phyloP scores from a whole-genome alignment of 2,888 invertebrate species.

The Lithophane socia region DNA sequence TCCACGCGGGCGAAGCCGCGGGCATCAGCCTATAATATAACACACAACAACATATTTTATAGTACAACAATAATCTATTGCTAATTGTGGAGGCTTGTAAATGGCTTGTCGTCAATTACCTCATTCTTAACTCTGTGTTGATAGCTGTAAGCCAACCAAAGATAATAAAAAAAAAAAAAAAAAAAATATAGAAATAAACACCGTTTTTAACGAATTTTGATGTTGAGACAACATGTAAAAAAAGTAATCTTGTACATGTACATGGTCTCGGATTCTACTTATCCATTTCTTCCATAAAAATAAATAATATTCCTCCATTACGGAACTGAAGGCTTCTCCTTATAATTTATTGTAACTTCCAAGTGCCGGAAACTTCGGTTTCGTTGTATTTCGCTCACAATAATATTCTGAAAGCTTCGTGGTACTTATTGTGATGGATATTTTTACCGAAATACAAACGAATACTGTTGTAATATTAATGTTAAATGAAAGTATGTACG shows the following conservation, averaged over 20 bases:
- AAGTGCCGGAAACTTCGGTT: conserved; percentile 17
- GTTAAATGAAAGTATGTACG: too few relatives aligned
- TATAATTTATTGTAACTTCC: conserved; percentile 27
- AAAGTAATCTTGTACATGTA: background rate
- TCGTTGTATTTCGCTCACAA: conserved; percentile 17
- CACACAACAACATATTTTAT: too few relatives aligned
- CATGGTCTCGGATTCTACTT: background rate
- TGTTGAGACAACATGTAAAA: background rate
- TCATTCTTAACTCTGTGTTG: too few relatives aligned
- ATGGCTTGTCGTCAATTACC: too few relatives aligned
- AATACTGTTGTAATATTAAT: background rate
- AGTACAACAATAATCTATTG: too few relatives aligned
- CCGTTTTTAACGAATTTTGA: background rate
- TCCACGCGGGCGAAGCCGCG: too few relatives aligned
- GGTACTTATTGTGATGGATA: background rate
- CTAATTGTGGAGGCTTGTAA: too few relatives aligned
- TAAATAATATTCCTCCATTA: conserved; percentile 29
- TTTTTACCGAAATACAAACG: background rate
- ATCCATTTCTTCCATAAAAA: background rate
- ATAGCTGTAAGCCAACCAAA: too few relatives aligned
- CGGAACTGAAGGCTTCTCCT: conserved; percentile 7
- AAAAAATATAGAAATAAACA: background rate
- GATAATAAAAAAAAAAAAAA: too few relatives aligned
- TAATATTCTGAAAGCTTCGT: conserved; percentile 21
- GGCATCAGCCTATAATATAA: too few relatives aligned